Base-by-base conservation (phyloP, 2,797 vertebrate species). In the Avahi laniger region DNA sequence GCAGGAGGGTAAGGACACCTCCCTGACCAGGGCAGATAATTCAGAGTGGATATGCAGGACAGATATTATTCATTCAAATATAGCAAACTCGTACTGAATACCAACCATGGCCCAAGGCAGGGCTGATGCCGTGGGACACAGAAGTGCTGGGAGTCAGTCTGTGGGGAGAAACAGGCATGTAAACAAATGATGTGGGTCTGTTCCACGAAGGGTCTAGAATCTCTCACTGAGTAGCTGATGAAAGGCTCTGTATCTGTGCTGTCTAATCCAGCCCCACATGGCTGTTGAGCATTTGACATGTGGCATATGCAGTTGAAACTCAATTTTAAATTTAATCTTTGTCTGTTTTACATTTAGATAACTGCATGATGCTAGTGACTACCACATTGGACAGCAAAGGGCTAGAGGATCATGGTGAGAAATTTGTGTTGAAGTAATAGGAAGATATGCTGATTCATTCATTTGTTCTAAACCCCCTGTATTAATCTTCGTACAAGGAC, bases 181-280 rank as follows among this genome's bases (percentile, higher is more conserved):
- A 5, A 3, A n/a, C 2, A 26, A 17, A 15, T 12, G 41, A 30
- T 20, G 1, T 13, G n/a, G 22, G 43, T 22, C 11, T 50, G 2
- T 33, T 46, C 18, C 1, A 0, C 3, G 46, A 20, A 5, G 43
- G 18, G 4, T 79, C 52, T 54, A 54, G 52, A 54, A 54, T 54
- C 52, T 22, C 52, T 0, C 2, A 7, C 52, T 54, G 28, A 3
- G 0, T 9, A 6, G 57, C 46, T 2, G 48, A 17, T n/a, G 41
- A 52, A 6, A 18, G 6, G 7, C 1, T 30, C 18, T 35, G 1
- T 11, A 1, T 28, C 4, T 6, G 4, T 4, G 1, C n/a, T 20
- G 4, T 30, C 57, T 7, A 67, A 4, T n/a, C 43, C 63, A 33
- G 43, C 52, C 30, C 20, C 12, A 22, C 5, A 13, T 9, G n/a